These are phyloP conservation scores for Sebastes kiyomatsui DNA, from an alignment of 2,797 vertebrate genomes.

Conservation along the genomic window DNA sequence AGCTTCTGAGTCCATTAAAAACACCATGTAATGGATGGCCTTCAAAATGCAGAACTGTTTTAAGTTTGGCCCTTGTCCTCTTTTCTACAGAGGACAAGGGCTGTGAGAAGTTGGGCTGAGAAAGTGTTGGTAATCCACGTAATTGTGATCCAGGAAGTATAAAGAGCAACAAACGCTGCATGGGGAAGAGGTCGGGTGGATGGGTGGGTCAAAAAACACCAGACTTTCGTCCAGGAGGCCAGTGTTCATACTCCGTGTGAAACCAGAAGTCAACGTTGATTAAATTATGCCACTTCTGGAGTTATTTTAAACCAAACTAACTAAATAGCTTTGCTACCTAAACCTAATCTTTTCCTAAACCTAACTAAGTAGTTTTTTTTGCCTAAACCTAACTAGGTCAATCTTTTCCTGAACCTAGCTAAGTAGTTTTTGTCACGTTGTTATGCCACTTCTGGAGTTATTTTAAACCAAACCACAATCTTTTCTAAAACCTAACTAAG, in stretches of 20 bases:
- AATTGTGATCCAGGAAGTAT: not conserved
- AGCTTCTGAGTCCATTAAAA: too few relatives aligned
- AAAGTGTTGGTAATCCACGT: not conserved
- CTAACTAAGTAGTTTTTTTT: not conserved
- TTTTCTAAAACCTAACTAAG: not conserved
- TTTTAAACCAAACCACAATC: not conserved
- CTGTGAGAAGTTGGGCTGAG: not conserved
- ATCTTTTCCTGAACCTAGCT: not conserved
- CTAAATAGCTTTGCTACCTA: rapidly evolving
- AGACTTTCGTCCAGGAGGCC: not conserved
- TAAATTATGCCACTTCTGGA: rapidly evolving
- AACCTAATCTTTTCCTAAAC: not conserved
- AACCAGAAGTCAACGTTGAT: not conserved
- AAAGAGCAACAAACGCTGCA: not conserved
- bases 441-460: not conserved
- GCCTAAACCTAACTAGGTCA: not conserved
- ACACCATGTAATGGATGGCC: too few relatives aligned
- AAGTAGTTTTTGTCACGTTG: not conserved
- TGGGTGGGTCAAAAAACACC: too few relatives aligned
- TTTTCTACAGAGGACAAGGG: too few relatives aligned
- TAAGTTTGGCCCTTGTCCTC: too few relatives aligned
- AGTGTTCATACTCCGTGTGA: not conserved
- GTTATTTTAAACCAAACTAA: not conserved
- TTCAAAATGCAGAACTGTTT: too few relatives aligned
- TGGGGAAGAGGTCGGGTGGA: not conserved